Base-by-base conservation (phyloP, 1,140 invertebrate species). In the Atta texana region DNA sequence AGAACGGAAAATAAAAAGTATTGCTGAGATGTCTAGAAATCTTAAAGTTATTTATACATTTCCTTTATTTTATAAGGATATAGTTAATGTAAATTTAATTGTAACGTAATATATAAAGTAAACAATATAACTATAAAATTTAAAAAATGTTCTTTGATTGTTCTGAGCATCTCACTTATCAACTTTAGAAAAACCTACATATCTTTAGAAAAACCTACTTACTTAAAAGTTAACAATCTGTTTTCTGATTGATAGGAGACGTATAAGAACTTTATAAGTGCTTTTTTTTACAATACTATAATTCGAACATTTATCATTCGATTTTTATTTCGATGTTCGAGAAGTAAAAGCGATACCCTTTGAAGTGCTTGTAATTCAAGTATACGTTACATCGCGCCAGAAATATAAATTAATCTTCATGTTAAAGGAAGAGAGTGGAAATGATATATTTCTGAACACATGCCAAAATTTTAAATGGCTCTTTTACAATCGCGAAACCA, bases 381-480 rank as follows among this genome's bases (percentile, higher is more conserved):
- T 16, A 0, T 6, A 51, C 7, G 24, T 55, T 39, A 34, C 34
- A 3, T 59, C 16, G 16, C 10, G 16, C 24, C 34, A 51, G 18
- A 66, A 66, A 72, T 72, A 72, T 49, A 24, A 66, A 64, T 81
- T 87, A 59, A 66, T 57, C 18, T 59, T 44, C 34, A 8, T 31
- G 3, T 76, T 34, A 21, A 7, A 7, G 18, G 16, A 31, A 57
- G 12, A 21, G 14, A 49, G 0, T 55, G 2, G 10, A 75, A 21
- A 18, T 55, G n/a, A 31, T 55, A 49, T 51, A 49, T 51, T 66
- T 53, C 4, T 49, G 61, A 31, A 18, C n/a, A 66, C 59, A 61
- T 66, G 76, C 34, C 39, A 66, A 78, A 78, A 31, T 78, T 66
- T 31, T 21, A 4, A 77, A 61, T 16, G 57, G 8, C 8, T 24